Percentiles rank a stretch among this genome's conserved stretches.
Evolutionary conservation across 2,888 invertebrate genomes (phyloP).

Genomic region (Drosophila antonietae): DNA sequence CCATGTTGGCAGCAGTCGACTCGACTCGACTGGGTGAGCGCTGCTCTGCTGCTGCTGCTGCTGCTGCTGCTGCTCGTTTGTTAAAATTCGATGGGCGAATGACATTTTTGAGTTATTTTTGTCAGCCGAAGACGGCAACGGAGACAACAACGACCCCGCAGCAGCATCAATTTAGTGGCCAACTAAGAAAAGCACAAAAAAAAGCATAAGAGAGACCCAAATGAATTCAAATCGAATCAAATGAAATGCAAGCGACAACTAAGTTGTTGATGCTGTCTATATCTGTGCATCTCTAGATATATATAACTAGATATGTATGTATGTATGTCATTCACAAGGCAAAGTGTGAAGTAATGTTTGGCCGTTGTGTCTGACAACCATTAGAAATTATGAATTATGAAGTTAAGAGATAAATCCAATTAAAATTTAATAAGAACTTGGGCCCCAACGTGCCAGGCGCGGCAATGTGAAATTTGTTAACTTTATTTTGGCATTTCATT

Average conservation of each 20-base stretch:
- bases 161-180: conserved; percentile 48
- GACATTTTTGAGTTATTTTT: conserved; percentile 82
- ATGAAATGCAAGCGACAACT: conserved; percentile 69
- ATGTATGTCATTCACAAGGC: conserved; percentile 15
- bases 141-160: conserved; percentile 44
- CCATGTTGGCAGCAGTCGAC: conserved; percentile 56
- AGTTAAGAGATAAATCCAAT: conserved; percentile 9
- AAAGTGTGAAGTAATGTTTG: conserved; percentile 43
- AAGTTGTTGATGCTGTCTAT: conserved; percentile 60
- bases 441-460: not conserved
- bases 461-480: conserved; percentile 9
- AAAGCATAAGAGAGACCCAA: not conserved
- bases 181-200: conserved; percentile 22
- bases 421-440: conserved; percentile 1
- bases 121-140: conserved; percentile 60
- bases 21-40: conserved; percentile 4
- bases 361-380: conserved; percentile 22
- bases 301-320: not conserved
- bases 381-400: conserved; percentile 3
- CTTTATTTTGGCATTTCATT: conserved; percentile 63
- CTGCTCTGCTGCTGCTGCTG: conserved; percentile 19
- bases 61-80: conserved; percentile 68
- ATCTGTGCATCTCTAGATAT: conserved; percentile 15
- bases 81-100: conserved; percentile 82
- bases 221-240: conserved; percentile 46